These are phyloP conservation scores for Rhopalosiphum padi DNA, from an alignment of 1,140 invertebrate genomes.

Conservation along the genomic window DNA sequence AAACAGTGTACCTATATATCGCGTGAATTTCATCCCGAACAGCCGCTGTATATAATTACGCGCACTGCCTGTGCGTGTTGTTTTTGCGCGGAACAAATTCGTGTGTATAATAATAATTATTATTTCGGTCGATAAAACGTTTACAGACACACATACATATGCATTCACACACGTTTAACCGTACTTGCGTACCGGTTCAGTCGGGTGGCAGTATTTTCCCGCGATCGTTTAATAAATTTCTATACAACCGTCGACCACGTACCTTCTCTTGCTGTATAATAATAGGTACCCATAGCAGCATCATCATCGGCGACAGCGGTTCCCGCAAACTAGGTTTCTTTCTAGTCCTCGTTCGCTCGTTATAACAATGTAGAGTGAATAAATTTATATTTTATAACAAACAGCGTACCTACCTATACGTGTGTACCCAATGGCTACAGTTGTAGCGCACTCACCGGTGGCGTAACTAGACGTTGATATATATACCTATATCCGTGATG, in stretches of 20 bases:
- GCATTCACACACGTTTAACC: background rate
- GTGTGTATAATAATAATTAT: slow-evolving; percentile 34
- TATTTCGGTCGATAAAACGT: slow-evolving; percentile 30
- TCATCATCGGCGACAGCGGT: background rate
- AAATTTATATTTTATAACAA: slow-evolving; percentile 15
- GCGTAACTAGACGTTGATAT: slow-evolving; percentile 12
- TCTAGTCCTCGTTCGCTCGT: slow-evolving; percentile 14
- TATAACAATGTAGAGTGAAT: background rate
- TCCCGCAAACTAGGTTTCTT: slow-evolving; percentile 33
- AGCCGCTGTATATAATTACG: slow-evolving; percentile 23
- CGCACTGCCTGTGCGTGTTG: slow-evolving; percentile 3
- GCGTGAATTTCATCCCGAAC: slow-evolving; percentile 40
- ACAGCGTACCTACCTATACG: background rate
- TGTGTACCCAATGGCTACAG: background rate
- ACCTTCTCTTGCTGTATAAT: background rate
- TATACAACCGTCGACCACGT: slow-evolving; percentile 3
- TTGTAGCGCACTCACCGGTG: background rate
- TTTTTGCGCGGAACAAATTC: slow-evolving; percentile 40
- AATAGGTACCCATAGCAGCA: background rate
- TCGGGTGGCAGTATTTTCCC: slow-evolving; percentile 5
- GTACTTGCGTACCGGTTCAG: slow-evolving; percentile 10
- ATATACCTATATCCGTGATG: background rate
- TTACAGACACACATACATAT: background rate
- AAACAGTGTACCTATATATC: background rate
- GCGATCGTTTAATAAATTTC: slow-evolving; percentile 29